phyloP scores from a whole-genome alignment of 2,113 vertebrate genomes.

The Oncorhynchus clarkii region DNA sequence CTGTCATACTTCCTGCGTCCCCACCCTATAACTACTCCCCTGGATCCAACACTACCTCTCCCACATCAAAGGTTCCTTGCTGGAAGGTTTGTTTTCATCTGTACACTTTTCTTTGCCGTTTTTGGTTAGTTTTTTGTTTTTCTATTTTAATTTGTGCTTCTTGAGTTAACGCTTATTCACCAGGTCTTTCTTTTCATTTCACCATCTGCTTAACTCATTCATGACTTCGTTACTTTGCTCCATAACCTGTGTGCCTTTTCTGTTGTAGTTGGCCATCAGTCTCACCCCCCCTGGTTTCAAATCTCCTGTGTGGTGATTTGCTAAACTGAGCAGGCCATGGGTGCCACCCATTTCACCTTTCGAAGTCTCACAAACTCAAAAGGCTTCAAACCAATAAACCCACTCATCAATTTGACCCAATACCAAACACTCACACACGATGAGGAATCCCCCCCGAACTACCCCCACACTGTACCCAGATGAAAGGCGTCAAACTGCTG shows the following conservation, averaged over 20 bases:
- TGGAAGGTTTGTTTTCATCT: slow-evolving; percentile 80
- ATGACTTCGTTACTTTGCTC: slow-evolving; percentile 59
- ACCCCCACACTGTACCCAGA: slow-evolving; percentile 28
- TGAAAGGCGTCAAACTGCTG: slow-evolving; percentile 72
- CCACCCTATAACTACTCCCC: slow-evolving; percentile 75
- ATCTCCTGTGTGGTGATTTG: slow-evolving; percentile 53
- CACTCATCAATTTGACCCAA: not conserved
- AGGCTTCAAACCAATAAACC: slow-evolving; percentile 1
- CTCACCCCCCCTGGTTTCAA: slow-evolving; percentile 47
- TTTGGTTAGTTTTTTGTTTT: slow-evolving; percentile 43
- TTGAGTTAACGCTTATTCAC: slow-evolving; percentile 18
- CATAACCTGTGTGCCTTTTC: slow-evolving; percentile 29
- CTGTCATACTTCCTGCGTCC: slow-evolving; percentile 80
- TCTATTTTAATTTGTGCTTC: slow-evolving; percentile 30
- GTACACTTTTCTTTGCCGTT: slow-evolving; percentile 59
- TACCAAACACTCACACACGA: slow-evolving; percentile 29
- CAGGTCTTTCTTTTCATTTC: slow-evolving; percentile 28
- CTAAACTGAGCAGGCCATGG: slow-evolving; percentile 48
- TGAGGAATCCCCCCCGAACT: slow-evolving; percentile 21
- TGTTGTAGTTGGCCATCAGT: slow-evolving; percentile 17
- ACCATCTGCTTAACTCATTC: slow-evolving; percentile 57
- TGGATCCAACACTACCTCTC: slow-evolving; percentile 77
- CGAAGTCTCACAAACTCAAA: not conserved
- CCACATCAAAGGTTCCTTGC: slow-evolving; percentile 80
- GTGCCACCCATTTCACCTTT: slow-evolving; percentile 21